Percentiles rank a stretch among this genome's conserved stretches.
These are phyloP conservation scores for Spinibarbus caldwelli DNA, from an alignment of 2,797 vertebrate genomes.

Conservation along the genomic window DNA sequence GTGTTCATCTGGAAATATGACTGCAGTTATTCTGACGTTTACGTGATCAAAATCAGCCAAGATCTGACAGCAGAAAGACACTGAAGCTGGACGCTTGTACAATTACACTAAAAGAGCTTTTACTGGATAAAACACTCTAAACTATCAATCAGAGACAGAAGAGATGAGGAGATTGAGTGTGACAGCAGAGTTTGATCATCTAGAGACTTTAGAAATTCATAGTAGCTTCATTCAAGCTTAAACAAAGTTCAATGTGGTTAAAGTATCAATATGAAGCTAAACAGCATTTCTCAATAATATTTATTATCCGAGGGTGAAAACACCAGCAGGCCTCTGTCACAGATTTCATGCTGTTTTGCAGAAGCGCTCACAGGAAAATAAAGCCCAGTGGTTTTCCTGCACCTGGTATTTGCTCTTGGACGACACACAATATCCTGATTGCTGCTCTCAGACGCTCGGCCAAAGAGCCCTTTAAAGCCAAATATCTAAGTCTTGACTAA, in stretches of 20 bases:
- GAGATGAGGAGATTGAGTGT: no score
- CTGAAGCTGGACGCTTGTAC: no score
- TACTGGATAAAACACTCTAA: no score
- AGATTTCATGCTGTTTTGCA: constrained; percentile 5
- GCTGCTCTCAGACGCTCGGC: constrained; percentile 27
- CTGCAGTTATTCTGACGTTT: no score
- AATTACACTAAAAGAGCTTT: no score
- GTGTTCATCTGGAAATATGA: no score
- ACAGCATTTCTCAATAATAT: neutral
- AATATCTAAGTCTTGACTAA: constrained; percentile 54
- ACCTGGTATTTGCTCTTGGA: constrained; percentile 59
- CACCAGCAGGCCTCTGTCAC: neutral
- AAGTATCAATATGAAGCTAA: neutral
- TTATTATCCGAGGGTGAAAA: neutral
- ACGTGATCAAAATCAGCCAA: no score
- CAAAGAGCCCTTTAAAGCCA: constrained; percentile 48
- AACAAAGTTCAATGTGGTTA: neutral
- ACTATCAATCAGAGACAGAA: no score
- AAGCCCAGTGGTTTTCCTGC: constrained; percentile 52
- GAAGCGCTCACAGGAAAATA: constrained; percentile 32
- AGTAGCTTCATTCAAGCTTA: neutral
- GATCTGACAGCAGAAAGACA: no score
- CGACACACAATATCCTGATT: constrained; percentile 40
- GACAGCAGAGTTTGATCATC: no score
- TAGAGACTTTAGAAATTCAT: neutral